phyloP scores from a whole-genome alignment of 2,888 invertebrate genomes.

The Euzophera pinguis region DNA sequence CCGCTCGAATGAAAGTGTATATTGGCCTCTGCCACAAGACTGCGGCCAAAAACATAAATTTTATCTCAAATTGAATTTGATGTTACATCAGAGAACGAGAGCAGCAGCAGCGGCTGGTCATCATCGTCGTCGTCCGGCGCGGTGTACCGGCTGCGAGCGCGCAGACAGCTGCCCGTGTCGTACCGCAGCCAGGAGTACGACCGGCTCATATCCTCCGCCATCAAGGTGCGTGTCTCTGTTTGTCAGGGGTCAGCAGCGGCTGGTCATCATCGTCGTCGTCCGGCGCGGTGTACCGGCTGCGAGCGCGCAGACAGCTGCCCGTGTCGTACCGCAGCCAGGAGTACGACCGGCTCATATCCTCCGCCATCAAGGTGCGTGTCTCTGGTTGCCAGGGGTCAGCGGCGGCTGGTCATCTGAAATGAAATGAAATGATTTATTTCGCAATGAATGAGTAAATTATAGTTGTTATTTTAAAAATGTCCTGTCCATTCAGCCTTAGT shows the following conservation, averaged over 20 bases:
- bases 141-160: conserved; percentile 90
- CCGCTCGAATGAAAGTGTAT: too few relatives aligned
- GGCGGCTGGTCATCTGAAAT: too few relatives aligned
- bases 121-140: conserved; percentile 81
- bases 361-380: conserved; percentile 92
- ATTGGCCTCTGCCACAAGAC: too few relatives aligned
- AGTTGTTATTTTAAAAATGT: too few relatives aligned
- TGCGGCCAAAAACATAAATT: too few relatives aligned
- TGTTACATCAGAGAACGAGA: not conserved
- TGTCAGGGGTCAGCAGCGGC: conserved; percentile 38
- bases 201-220: conserved; percentile 95
- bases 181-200: conserved; percentile 96
- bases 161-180: conserved; percentile 89
- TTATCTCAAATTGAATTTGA: too few relatives aligned
- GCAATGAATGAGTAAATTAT: too few relatives aligned
- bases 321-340: conserved; percentile 94
- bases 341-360: conserved; percentile 97
- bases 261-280: conserved; percentile 75
- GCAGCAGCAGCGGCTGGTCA: conserved; percentile 56
- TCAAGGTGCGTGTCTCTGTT: conserved; percentile 72
- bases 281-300: conserved; percentile 89
- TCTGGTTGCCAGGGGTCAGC: too few relatives aligned
- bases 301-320: conserved; percentile 89
- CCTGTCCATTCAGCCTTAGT: too few relatives aligned
- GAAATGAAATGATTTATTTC: too few relatives aligned